These are phyloP conservation scores for Lepus americanus DNA, from an alignment of 2,113 vertebrate species.

Conservation along the genomic window DNA sequence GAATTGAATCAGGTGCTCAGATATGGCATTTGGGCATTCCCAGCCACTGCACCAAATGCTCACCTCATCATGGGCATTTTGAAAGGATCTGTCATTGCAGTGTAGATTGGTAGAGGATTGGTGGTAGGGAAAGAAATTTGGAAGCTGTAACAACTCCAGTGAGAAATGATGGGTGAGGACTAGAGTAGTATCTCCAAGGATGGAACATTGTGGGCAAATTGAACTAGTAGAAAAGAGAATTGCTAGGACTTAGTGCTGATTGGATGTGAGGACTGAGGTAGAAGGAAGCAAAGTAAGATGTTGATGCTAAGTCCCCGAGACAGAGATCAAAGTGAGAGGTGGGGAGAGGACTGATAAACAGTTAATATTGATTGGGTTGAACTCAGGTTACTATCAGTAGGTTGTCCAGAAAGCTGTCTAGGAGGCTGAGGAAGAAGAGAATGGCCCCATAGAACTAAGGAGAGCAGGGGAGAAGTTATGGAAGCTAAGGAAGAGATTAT, in stretches of 20 bases:
- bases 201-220: not conserved
- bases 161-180: not conserved
- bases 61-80: not conserved
- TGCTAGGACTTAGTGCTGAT: not conserved
- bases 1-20: too few relatives aligned
- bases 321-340: not conserved
- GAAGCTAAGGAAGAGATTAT: not conserved
- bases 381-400: not conserved
- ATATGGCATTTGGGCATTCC: too few relatives aligned
- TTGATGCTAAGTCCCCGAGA: not conserved
- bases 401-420: not conserved
- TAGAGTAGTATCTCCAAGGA: not conserved
- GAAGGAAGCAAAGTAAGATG: not conserved
- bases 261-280: not conserved
- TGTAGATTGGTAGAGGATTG: not conserved
- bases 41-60: too few relatives aligned
- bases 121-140: not conserved
- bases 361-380: not conserved
- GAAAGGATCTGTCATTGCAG: not conserved
- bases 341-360: not conserved
- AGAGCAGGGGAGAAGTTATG: not conserved
- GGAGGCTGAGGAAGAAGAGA: not conserved
- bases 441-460: not conserved
- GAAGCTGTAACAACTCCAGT: not conserved
- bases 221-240: not conserved